phyloP scores from a whole-genome alignment of 2,797 vertebrate genomes.

The Sebastes kiyomatsui region DNA sequence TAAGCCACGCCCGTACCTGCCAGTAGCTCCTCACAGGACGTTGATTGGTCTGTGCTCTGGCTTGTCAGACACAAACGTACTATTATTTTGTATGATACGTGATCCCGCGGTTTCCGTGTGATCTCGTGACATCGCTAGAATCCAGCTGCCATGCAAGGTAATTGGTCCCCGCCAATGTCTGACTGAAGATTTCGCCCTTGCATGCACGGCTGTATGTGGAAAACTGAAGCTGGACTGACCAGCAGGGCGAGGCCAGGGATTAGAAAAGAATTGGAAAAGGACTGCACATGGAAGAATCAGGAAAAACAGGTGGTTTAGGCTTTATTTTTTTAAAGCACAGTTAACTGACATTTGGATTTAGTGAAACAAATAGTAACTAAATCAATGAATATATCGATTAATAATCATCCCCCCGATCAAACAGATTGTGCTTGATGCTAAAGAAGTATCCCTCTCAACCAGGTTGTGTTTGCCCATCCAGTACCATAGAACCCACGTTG shows the following conservation, averaged over 20 bases:
- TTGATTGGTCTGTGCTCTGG: neutral
- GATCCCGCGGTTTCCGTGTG: neutral
- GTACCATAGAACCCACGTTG: neutral
- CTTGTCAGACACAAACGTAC: neutral
- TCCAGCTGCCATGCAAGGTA: neutral
- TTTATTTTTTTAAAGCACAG: neutral
- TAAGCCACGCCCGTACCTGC: no score
- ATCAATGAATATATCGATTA: neutral
- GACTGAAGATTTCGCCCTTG: neutral
- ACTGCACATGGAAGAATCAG: neutral
- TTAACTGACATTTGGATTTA: neutral
- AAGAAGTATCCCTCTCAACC: neutral
- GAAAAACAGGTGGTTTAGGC: neutral
- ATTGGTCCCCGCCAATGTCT: neutral
- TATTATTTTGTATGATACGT: neutral
- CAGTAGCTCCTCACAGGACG: no score
- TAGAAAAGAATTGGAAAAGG: neutral
- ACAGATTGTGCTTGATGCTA: neutral
- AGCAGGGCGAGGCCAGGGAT: neutral
- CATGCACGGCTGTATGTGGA: neutral
- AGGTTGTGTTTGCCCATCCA: neutral
- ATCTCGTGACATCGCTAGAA: neutral
- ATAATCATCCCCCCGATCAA: neutral
- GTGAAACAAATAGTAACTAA: neutral
- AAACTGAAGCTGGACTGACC: neutral